phyloP scores from a whole-genome alignment of 2,888 invertebrate species.

The Lasioglossum lativentre region DNA sequence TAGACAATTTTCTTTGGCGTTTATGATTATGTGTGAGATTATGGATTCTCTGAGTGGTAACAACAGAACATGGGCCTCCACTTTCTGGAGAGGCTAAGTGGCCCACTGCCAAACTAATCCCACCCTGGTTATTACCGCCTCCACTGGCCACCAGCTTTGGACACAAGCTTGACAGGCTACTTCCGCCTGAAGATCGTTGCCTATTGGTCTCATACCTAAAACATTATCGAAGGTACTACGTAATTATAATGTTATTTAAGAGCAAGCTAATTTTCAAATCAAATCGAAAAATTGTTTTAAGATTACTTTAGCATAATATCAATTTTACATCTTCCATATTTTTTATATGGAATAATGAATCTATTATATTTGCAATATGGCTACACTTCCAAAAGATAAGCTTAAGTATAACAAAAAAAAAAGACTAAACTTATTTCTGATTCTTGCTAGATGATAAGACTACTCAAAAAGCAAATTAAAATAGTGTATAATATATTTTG shows the following conservation, averaged over 20 bases:
- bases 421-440: slow-evolving; percentile 16
- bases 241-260: slow-evolving; percentile 24
- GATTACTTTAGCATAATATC: slow-evolving; percentile 5
- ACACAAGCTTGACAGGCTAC: slow-evolving; percentile 82
- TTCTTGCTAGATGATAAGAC: slow-evolving; percentile 3
- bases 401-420: not conserved
- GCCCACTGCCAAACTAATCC: slow-evolving; percentile 81
- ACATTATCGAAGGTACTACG: slow-evolving; percentile 46
- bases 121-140: slow-evolving; percentile 79
- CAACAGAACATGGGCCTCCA: slow-evolving; percentile 77
- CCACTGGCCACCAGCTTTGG: slow-evolving; percentile 82
- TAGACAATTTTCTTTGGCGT: slow-evolving; percentile 81
- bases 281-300: not conserved
- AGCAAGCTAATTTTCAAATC: not conserved
- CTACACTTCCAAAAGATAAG: slow-evolving; percentile 6
- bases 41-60: slow-evolving; percentile 78
- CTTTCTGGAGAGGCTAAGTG: slow-evolving; percentile 82
- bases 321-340: slow-evolving; percentile 12
- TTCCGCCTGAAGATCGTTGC: slow-evolving; percentile 82
- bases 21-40: slow-evolving; percentile 77
- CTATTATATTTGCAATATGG: not conserved
- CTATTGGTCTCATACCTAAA: slow-evolving; percentile 84
- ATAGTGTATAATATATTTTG: not conserved
- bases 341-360: slow-evolving; percentile 9
- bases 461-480: slow-evolving; percentile 24